Evolutionary conservation across 2,113 vertebrate species (phyloP).

Genomic region (Neolamprologus longior): DNA sequence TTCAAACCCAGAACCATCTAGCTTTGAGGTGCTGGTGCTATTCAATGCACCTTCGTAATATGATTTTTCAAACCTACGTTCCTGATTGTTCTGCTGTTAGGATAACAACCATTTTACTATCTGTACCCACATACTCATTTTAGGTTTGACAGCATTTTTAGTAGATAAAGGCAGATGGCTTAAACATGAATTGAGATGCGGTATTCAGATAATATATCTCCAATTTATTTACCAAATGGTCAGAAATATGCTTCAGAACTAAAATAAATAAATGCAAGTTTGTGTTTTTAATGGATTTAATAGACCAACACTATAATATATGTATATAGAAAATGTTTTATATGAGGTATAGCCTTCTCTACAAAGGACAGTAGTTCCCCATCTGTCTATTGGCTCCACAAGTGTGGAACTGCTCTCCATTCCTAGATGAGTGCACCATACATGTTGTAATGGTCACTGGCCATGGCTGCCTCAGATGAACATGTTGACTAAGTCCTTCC

Average conservation of each 20-base stretch:
- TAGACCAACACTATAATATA: neutral
- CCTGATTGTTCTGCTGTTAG: neutral
- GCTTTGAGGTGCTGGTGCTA: neutral
- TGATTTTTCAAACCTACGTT: accelerated
- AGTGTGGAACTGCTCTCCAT: neutral
- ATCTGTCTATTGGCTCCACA: neutral
- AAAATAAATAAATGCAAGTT: neutral
- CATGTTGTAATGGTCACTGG: neutral
- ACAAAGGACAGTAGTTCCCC: neutral
- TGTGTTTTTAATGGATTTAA: neutral
- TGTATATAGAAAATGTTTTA: neutral
- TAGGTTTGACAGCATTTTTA: accelerated
- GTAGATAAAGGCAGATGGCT: neutral
- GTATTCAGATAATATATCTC: neutral
- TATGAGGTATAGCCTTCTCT: accelerated
- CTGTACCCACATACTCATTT: neutral
- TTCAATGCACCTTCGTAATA: neutral
- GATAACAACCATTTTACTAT: neutral
- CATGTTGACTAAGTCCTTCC: neutral
- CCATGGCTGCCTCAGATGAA: neutral
- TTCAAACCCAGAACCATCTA: neutral
- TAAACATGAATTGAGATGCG: neutral
- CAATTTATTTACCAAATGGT: neutral
- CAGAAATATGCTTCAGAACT: neutral
- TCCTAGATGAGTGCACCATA: neutral